Percentiles rank a stretch among this genome's conserved stretches.
Evolutionary conservation across 2,797 vertebrate genomes (phyloP).

Genomic region (Thaleichthys pacificus): DNA sequence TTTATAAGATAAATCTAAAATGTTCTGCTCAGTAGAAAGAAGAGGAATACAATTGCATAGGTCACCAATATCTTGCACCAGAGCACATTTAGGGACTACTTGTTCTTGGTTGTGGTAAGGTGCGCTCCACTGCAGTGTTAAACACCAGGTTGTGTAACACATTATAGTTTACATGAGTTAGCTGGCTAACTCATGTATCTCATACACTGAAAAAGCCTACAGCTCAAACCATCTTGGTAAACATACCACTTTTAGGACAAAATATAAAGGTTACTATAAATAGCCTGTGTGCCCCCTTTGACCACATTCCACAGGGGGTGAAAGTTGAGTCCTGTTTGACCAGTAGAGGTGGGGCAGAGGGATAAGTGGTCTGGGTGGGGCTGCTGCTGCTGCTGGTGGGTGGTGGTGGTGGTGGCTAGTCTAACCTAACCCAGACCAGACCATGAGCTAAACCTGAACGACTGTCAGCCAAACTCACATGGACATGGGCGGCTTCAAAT

Average conservation of each 20-base stretch:
- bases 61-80: no score
- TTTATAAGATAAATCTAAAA: no score
- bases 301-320: slow-evolving; percentile 66
- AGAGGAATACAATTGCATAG: no score
- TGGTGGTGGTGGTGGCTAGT: slow-evolving; percentile 33
- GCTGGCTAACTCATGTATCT: slow-evolving; percentile 43
- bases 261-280: slow-evolving; percentile 64
- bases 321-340: slow-evolving; percentile 69
- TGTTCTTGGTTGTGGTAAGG: no score
- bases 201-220: slow-evolving; percentile 52
- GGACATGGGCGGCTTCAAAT: slow-evolving; percentile 20
- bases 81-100: no score
- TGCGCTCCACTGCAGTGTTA: background rate
- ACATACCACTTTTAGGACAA: slow-evolving; percentile 59
- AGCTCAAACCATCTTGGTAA: slow-evolving; percentile 56
- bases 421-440: slow-evolving; percentile 35
- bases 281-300: slow-evolving; percentile 39
- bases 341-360: slow-evolving; percentile 43
- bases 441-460: slow-evolving; percentile 36
- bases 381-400: slow-evolving; percentile 37
- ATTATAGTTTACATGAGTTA: slow-evolving; percentile 53
- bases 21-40: no score
- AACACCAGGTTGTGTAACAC: slow-evolving; percentile 22
- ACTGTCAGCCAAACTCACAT: background rate
- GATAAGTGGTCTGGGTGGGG: slow-evolving; percentile 65